These are phyloP conservation scores for Leucophora obtusa DNA, from an alignment of 2,888 invertebrate genomes.

Conservation along the genomic window DNA sequence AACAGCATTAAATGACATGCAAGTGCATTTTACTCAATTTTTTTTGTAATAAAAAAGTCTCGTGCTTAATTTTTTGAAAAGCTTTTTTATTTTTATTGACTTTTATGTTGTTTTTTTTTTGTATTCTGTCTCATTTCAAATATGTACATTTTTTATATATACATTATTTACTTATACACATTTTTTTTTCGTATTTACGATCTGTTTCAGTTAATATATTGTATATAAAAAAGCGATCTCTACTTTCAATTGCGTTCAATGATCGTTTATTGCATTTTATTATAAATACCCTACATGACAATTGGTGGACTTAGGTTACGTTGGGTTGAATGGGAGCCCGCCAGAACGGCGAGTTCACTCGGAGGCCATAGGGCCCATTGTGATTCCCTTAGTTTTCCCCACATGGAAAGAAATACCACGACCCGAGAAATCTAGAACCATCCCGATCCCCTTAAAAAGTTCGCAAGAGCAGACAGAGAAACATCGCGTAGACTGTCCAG, in stretches of 20 bases:
- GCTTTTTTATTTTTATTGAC: conserved; percentile 29
- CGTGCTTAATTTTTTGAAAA: conserved; percentile 32
- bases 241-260: conserved; percentile 45
- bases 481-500: too few relatives aligned
- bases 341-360: too few relatives aligned
- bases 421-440: too few relatives aligned
- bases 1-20: conserved; percentile 7
- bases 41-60: conserved; percentile 31
- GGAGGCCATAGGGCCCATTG: too few relatives aligned
- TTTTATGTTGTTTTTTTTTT: background rate
- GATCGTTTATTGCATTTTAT: conserved; percentile 28
- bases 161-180: background rate
- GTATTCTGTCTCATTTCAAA: background rate
- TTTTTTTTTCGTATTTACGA: background rate
- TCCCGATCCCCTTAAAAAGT: too few relatives aligned
- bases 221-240: conserved; percentile 11
- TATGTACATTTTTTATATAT: background rate
- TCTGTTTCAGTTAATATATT: background rate
- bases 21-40: conserved; percentile 14
- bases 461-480: too few relatives aligned
- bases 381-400: too few relatives aligned
- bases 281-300: background rate
- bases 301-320: too few relatives aligned
- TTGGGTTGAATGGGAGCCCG: too few relatives aligned
- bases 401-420: too few relatives aligned